Conservation (phyloP, 64 coral and sea anemone genomes). For the Astreopora myriophthalma region DNA sequence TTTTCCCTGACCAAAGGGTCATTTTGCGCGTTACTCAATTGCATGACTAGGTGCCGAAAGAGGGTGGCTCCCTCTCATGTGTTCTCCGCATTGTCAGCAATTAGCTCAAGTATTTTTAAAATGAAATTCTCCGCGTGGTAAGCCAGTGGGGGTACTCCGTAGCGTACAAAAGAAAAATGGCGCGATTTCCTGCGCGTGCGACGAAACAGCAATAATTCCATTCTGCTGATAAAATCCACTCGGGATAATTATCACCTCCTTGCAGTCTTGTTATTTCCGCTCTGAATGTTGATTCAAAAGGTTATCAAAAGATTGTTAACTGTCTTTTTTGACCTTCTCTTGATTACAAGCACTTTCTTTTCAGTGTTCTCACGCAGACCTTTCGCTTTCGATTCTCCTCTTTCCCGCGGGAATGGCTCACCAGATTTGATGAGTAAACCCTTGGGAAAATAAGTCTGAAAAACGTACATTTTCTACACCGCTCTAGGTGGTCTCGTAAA, state of each 20-base stretch:
- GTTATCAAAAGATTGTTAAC: not conserved
- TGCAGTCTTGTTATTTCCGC: not conserved
- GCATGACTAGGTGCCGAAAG: no score
- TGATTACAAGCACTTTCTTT: no score
- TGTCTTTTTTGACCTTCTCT: not conserved
- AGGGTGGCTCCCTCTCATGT: no score
- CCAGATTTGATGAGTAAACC: no score
- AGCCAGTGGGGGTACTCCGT: not conserved
- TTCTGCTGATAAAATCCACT: not conserved
- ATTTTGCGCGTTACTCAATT: no score
- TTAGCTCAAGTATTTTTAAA: no score
- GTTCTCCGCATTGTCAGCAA: no score
- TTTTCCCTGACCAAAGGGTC: no score
- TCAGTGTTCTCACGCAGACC: no score
- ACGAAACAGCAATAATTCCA: not conserved
- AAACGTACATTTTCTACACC: no score
- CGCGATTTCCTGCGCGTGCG: not conserved
- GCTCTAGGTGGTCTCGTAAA: not conserved
- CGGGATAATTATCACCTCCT: not conserved
- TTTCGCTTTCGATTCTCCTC: not conserved
- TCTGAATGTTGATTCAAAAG: not conserved
- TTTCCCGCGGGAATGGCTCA: not conserved
- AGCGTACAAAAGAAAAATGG: not conserved
- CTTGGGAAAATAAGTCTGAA: no score
- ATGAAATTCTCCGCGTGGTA: not conserved